phyloP scores from a whole-genome alignment of 2,113 vertebrate genomes.

The Sapayoa aenigma region DNA sequence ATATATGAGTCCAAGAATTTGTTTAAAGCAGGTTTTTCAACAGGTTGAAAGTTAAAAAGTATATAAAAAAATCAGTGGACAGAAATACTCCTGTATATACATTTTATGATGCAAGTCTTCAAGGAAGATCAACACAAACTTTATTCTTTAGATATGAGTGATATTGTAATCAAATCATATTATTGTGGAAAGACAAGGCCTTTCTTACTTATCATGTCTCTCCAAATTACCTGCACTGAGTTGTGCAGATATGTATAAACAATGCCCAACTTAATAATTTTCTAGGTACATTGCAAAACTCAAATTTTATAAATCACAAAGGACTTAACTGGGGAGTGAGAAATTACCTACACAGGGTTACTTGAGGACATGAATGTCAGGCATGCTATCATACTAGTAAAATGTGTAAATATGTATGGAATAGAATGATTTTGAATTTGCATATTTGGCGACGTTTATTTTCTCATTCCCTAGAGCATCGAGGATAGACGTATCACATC shows the following conservation, averaged over 20 bases:
- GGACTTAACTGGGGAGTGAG: neutral
- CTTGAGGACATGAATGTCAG: neutral
- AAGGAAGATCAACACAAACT: neutral
- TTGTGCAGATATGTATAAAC: neutral
- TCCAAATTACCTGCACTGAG: neutral
- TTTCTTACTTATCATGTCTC: neutral
- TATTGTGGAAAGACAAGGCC: neutral
- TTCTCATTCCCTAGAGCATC: neutral
- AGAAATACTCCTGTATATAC: neutral
- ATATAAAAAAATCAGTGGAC: neutral
- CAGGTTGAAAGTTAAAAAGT: neutral
- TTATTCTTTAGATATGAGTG: neutral
- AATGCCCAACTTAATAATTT: neutral
- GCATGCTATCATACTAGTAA: neutral
- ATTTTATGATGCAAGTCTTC: neutral
- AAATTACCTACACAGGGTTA: neutral
- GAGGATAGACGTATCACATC: neutral
- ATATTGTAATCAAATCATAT: neutral
- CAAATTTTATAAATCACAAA: neutral
- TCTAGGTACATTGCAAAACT: neutral
- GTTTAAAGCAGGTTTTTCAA: neutral
- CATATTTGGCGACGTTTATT: constrained; percentile 5
- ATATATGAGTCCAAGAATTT: neutral
- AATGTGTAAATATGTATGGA: neutral
- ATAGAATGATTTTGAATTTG: neutral